These are phyloP conservation scores for Amphiduros pacificus DNA, from an alignment of 2,888 invertebrate species.

Conservation along the genomic window DNA sequence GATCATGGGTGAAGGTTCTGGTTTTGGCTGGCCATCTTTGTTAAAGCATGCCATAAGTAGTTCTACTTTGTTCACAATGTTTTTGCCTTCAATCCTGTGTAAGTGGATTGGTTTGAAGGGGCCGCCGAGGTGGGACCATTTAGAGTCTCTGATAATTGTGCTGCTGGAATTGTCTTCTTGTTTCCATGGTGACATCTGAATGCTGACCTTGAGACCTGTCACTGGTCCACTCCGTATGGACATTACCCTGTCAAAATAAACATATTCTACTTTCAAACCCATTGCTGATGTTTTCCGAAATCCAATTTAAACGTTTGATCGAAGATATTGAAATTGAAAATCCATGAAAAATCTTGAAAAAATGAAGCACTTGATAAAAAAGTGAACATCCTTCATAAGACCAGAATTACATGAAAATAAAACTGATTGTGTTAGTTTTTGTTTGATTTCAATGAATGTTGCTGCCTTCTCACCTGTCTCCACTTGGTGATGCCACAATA, in stretches of 20 bases:
- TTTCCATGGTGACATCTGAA: slow-evolving; percentile 80
- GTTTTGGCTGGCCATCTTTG: too few species aligned
- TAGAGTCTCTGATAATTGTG: slow-evolving; percentile 79
- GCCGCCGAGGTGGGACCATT: slow-evolving; percentile 93
- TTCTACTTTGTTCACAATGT: slow-evolving; percentile 95
- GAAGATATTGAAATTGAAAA: too few species aligned
- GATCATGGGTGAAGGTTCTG: too few species aligned
- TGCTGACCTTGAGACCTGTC: slow-evolving; percentile 82
- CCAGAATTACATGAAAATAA: background rate
- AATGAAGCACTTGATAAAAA: too few species aligned
- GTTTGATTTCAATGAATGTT: background rate
- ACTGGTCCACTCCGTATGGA: slow-evolving; percentile 89
- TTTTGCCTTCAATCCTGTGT: slow-evolving; percentile 94
- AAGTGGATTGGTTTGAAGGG: slow-evolving; percentile 77
- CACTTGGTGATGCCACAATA: slow-evolving; percentile 85
- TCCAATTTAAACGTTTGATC: too few species aligned
- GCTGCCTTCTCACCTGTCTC: slow-evolving; percentile 67
- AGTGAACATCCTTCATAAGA: background rate
- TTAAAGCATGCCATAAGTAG: slow-evolving; percentile 80
- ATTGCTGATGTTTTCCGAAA: too few species aligned
- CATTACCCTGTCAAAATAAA: slow-evolving; percentile 66
- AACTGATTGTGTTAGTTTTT: too few species aligned
- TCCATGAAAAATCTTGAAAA: too few species aligned
- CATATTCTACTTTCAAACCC: slow-evolving; percentile 1
- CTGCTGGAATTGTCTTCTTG: slow-evolving; percentile 77